These are phyloP conservation scores for Pantala flavescens DNA, from an alignment of 1,140 invertebrate genomes.

Conservation along the genomic window DNA sequence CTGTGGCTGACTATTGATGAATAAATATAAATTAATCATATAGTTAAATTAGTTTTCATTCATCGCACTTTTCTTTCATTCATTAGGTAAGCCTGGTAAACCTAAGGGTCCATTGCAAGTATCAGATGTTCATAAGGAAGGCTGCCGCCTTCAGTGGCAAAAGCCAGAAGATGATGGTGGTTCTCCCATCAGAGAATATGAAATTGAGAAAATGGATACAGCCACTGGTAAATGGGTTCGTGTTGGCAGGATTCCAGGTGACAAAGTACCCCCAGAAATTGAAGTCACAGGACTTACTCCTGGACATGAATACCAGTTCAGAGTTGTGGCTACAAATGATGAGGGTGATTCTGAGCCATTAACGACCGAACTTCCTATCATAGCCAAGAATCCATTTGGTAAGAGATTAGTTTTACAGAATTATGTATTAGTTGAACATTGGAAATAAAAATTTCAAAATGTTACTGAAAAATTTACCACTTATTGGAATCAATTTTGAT, in stretches of 20 bases:
- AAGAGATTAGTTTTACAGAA: constrained; percentile 32
- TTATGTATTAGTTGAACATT: not conserved
- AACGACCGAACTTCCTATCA: constrained; percentile 64
- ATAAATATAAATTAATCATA: too few relatives aligned
- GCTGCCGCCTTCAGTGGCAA: constrained; percentile 79
- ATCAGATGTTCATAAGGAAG: constrained; percentile 71
- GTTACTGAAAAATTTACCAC: constrained; percentile 14
- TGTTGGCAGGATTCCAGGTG: constrained; percentile 65
- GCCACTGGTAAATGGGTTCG: constrained; percentile 80
- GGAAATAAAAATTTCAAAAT: not conserved
- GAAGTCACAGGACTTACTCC: constrained; percentile 84
- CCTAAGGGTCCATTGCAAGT: constrained; percentile 87
- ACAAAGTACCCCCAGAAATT: constrained; percentile 64
- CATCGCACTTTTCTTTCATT: constrained; percentile 13
- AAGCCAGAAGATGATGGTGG: constrained; percentile 91
- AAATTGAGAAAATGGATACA: constrained; percentile 89
- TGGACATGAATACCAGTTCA: constrained; percentile 90
- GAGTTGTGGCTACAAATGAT: constrained; percentile 89
- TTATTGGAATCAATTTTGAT: not conserved
- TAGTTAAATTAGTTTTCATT: too few relatives aligned
- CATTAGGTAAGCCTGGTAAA: constrained; percentile 54
- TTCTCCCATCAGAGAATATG: constrained; percentile 84
- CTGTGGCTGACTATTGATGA: too few relatives aligned
- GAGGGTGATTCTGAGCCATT: constrained; percentile 94
- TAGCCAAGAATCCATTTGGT: constrained; percentile 97